These are phyloP conservation scores for Furnarius figulus DNA, from an alignment of 2,113 vertebrate species.

Conservation along the genomic window DNA sequence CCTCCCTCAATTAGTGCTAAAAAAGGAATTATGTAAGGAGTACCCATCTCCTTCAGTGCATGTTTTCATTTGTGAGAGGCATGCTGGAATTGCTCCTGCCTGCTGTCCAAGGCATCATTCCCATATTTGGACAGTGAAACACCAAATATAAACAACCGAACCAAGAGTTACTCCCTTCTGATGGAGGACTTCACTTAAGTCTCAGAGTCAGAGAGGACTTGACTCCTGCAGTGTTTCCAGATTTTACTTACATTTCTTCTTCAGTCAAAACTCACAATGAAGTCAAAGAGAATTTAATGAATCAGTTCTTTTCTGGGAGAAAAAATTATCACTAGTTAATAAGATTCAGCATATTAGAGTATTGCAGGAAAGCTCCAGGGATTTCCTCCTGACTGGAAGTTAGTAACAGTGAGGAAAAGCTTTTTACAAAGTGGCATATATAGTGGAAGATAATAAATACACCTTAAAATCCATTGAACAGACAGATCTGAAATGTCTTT, in stretches of 20 bases:
- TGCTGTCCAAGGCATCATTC: neutral
- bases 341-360: neutral
- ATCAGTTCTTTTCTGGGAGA: neutral
- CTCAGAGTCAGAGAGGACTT: neutral
- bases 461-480: neutral
- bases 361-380: neutral
- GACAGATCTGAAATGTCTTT: neutral
- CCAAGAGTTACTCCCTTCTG: neutral
- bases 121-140: neutral
- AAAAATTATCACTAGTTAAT: neutral
- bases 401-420: neutral
- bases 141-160: neutral
- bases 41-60: neutral
- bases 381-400: neutral
- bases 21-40: neutral
- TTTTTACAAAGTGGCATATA: neutral
- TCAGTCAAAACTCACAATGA: neutral
- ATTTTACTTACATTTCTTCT: neutral
- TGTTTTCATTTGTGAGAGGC: neutral
- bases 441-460: neutral
- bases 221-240: neutral
- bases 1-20: neutral
- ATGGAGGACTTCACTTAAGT: neutral
- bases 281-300: slow-evolving; percentile 2
- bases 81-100: neutral